Evolutionary conservation across 2,888 invertebrate genomes (phyloP).

Genomic region (Enchytraeus crypticus): DNA sequence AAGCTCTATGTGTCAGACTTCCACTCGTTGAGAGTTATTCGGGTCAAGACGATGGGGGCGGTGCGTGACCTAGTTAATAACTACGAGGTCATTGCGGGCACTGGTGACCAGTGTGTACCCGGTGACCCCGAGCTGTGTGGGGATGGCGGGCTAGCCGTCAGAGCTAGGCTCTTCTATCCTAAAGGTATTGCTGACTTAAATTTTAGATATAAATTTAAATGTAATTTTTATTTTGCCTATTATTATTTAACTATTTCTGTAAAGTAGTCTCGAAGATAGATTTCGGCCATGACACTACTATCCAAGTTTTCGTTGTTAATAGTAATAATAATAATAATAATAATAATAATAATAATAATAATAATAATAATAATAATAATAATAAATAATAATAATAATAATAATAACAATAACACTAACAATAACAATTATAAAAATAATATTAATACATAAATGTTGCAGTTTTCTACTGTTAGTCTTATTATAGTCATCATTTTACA

Average conservation of each 20-base stretch:
- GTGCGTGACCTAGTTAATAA: constrained; percentile 54
- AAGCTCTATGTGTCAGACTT: constrained; percentile 92
- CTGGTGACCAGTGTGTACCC: constrained; percentile 72
- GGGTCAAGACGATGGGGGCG: constrained; percentile 46
- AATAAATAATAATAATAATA: background rate
- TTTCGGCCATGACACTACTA: too few relatives aligned
- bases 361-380: background rate
- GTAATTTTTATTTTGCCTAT: too few relatives aligned
- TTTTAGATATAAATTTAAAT: too few relatives aligned
- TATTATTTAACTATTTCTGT: too few relatives aligned
- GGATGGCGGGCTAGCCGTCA: constrained; percentile 80
- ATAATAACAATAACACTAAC: too few relatives aligned
- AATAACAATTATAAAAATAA: too few relatives aligned
- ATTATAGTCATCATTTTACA: too few relatives aligned
- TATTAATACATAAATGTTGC: too few relatives aligned
- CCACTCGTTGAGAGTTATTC: constrained; percentile 49
- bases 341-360: background rate
- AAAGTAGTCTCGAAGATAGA: too few relatives aligned
- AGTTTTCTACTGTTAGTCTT: too few relatives aligned
- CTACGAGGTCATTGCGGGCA: constrained; percentile 89
- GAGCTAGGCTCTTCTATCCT: constrained; percentile 77
- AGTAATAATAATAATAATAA: background rate
- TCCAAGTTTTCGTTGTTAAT: too few relatives aligned
- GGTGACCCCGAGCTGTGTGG: constrained; percentile 69
- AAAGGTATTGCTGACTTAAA: constrained; percentile 61